These are phyloP conservation scores for Planococcus citri DNA, from an alignment of 1,140 invertebrate species.

Conservation along the genomic window DNA sequence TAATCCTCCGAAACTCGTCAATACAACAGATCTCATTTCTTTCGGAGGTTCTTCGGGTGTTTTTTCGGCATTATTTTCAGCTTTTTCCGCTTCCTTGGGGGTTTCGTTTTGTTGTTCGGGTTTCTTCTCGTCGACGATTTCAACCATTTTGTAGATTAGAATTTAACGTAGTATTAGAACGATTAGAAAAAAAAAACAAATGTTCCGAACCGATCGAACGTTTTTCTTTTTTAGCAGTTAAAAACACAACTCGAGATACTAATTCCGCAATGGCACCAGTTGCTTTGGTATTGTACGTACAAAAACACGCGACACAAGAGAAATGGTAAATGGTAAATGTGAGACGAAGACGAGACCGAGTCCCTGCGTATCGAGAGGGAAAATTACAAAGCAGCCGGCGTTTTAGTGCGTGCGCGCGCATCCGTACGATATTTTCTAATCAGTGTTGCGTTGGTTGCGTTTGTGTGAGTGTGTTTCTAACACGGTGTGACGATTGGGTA, in stretches of 20 bases:
- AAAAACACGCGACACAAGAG: background rate
- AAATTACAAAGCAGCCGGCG: background rate
- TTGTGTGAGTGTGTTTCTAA: too few species aligned
- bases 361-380: constrained; percentile 14
- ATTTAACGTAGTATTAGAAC: background rate
- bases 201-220: background rate
- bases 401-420: background rate
- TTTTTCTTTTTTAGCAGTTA: too few species aligned
- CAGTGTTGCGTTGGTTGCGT: too few species aligned
- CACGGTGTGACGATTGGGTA: too few species aligned
- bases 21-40: constrained; percentile 69
- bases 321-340: background rate
- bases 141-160: constrained; percentile 32
- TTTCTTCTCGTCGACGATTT: constrained; percentile 37
- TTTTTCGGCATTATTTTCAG: constrained; percentile 41
- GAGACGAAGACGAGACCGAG: background rate
- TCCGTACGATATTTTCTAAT: background rate
- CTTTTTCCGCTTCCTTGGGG: constrained; percentile 31
- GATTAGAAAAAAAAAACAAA: background rate
- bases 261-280: constrained; percentile 12
- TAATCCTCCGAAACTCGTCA: constrained; percentile 69
- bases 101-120: constrained; percentile 28
- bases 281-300: background rate
- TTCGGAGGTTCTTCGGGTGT: constrained; percentile 47
- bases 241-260: too few species aligned